Base-by-base conservation (phyloP, 2,888 invertebrate species). In the Sphaerophoria taeniata region DNA sequence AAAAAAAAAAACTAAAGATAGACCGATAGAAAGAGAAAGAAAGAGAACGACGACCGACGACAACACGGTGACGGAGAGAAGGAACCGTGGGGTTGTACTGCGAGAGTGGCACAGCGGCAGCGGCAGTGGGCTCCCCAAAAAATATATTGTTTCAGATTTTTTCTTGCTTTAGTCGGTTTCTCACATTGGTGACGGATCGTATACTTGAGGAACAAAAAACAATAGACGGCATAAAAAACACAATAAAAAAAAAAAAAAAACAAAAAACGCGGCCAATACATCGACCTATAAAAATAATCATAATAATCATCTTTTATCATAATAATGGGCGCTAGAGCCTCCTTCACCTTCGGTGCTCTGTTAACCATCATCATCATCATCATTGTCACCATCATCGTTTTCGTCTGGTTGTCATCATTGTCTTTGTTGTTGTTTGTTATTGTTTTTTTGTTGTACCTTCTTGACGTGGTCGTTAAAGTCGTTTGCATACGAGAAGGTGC, bases 71-170 rank as follows among this genome's bases (percentile, higher is more conserved):
- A 65, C 55, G 58, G 49, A 67, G 65, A 71, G 75, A 61, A 63
- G 14, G 53, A 39, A 49, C 70, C 69, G 74, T 60, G 60, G 49
- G 51, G 45, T 34, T 67, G 77, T 56, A 14, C 55, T 49, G 49
- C 49, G 67, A 39, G 39, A 39, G 39, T 39, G 39, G 39, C 39
- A 39, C 60, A 55, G 49, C 51, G 61, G 69, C 55, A 51, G 75
- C 63, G 78, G 67, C 74, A 78, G 65, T 61, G 83, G 85, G 79
- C 75, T 90, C 91, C 91, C 90, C 89, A 89, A 91, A 90, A 24
- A 92, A 92, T 92, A 92, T 92, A 92, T 92, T 92, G 92, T 92
- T 92, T 92, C 92, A 92, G 91, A 91, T 92, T 92, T 92, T 92
- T 92, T 92, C 91, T 91, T 91, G 91, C 91, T 92, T 92, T 92